Conservation (phyloP, 2,113 vertebrate genomes). For the Grallaria varia region DNA sequence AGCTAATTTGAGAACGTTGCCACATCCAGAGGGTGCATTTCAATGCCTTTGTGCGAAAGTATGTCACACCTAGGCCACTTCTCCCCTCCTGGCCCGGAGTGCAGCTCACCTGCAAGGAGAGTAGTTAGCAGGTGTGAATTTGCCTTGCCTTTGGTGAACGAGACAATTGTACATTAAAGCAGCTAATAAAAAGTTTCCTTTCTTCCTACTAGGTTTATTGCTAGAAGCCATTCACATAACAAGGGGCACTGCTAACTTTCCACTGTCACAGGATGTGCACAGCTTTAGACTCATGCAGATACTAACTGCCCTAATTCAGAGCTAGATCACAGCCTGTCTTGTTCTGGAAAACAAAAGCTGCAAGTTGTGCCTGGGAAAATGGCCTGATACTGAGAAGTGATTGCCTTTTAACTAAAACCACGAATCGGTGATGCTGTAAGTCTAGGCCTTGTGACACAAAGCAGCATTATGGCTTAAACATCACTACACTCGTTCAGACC, state of each 20-base stretch:
- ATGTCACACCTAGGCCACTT: constrained; percentile 1
- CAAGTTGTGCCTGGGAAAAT: not conserved
- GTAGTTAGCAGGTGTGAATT: constrained; percentile 37
- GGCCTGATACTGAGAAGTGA: not conserved
- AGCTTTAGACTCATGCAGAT: not conserved
- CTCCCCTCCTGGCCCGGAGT: not conserved
- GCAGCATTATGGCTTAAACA: accelerated
- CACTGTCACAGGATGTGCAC: not conserved
- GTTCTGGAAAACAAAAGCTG: not conserved
- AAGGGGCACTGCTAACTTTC: not conserved
- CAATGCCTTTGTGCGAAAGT: not conserved
- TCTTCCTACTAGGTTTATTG: not conserved
- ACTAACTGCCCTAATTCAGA: not conserved
- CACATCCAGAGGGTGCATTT: not conserved
- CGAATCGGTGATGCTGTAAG: not conserved
- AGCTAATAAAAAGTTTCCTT: not conserved
- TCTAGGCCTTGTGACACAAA: not conserved
- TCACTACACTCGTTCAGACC: not conserved
- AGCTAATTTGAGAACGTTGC: not conserved
- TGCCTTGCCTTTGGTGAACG: not conserved
- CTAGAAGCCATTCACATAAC: not conserved
- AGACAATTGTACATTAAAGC: not conserved
- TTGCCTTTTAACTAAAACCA: not conserved
- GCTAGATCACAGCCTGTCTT: not conserved
- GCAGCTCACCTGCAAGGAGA: not conserved